Evolutionary conservation across 2,888 invertebrate species (phyloP).

Genomic region (Cephus spinipes): DNA sequence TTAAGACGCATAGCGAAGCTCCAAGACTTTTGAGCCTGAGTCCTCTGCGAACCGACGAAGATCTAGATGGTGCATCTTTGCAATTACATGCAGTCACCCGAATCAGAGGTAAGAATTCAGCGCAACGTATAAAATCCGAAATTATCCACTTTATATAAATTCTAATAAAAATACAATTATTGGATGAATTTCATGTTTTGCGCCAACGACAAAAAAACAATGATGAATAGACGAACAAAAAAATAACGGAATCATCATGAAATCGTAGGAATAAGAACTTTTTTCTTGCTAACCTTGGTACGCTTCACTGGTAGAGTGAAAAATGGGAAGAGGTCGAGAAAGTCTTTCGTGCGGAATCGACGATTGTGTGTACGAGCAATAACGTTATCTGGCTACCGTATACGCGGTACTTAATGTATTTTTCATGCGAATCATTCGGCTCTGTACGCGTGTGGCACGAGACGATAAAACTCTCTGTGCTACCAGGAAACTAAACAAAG

Average conservation of each 20-base stretch:
- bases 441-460: too few species aligned
- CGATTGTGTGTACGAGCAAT: background rate
- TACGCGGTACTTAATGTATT: too few species aligned
- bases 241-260: too few species aligned
- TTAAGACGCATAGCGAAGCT: slow-evolving; percentile 74
- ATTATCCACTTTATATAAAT: too few species aligned
- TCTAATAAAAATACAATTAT: too few species aligned
- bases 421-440: too few species aligned
- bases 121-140: slow-evolving; percentile 34
- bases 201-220: too few species aligned
- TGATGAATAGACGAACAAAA: too few species aligned
- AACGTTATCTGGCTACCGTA: too few species aligned
- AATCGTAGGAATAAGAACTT: too few species aligned
- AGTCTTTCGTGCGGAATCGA: slow-evolving; percentile 1
- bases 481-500: slow-evolving; percentile 27
- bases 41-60: slow-evolving; percentile 68
- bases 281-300: background rate
- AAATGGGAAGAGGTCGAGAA: slow-evolving; percentile 1
- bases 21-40: slow-evolving; percentile 78
- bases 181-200: too few species aligned
- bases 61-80: slow-evolving; percentile 57
- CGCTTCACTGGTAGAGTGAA: background rate
- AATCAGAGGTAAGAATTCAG: slow-evolving; percentile 66
- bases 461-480: background rate
- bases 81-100: slow-evolving; percentile 55